phyloP scores from a whole-genome alignment of 2,113 vertebrate genomes.

The Oceanodroma tethys region DNA sequence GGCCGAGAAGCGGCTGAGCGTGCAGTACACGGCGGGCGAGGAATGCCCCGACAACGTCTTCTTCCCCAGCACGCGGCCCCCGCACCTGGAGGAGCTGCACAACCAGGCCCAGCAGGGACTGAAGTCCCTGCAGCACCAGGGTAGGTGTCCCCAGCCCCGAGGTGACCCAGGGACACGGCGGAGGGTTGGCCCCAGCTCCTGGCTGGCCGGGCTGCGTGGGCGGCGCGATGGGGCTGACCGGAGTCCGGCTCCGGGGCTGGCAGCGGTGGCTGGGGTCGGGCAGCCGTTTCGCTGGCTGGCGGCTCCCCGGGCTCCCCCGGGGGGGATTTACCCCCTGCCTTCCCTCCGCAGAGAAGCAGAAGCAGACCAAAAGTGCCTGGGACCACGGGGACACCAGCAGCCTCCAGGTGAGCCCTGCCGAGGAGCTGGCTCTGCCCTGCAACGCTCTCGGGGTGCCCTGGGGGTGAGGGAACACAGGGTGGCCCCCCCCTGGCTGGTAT shows the following conservation, averaged over 20 bases:
- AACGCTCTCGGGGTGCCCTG: neutral
- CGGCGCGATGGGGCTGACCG: neutral
- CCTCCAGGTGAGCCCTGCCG: slow-evolving; percentile 71
- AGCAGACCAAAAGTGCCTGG: slow-evolving; percentile 75
- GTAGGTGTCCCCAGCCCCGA: slow-evolving; percentile 46
- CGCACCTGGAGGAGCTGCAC: slow-evolving; percentile 90
- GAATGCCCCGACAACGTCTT: slow-evolving; percentile 89
- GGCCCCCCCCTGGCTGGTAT: neutral
- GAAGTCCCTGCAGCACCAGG: slow-evolving; percentile 89
- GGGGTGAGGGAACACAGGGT: neutral
- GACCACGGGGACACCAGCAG: slow-evolving; percentile 87
- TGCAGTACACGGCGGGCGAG: slow-evolving; percentile 69
- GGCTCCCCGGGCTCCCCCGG: fast-evolving
- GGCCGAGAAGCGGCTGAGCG: slow-evolving; percentile 61
- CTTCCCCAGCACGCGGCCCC: slow-evolving; percentile 82
- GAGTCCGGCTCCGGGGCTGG: neutral
- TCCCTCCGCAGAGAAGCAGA: slow-evolving; percentile 78
- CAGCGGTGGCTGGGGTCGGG: neutral
- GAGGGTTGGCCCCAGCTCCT: neutral
- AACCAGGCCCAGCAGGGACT: slow-evolving; percentile 88
- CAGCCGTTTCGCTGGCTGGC: fast-evolving
- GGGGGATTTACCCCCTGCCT: neutral
- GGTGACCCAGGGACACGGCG: neutral
- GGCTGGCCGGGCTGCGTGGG: neutral
- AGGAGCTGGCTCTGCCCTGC: neutral